Conservation (phyloP, 2,888 invertebrate species). For the Lasioglossum zephyrum region DNA sequence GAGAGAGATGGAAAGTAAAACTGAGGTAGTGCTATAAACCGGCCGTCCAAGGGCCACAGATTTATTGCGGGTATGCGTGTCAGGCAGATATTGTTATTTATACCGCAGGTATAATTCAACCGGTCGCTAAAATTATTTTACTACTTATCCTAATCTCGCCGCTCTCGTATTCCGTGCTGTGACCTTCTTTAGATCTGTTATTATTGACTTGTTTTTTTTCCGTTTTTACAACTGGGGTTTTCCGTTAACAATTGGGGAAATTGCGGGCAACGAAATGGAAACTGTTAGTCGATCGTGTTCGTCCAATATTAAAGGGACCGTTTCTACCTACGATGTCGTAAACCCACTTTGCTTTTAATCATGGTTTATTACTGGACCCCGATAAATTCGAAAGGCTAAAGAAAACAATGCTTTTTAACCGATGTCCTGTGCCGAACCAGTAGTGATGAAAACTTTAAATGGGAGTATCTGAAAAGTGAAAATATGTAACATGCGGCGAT, state of each 20-base stretch:
- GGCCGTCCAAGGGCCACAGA: constrained; percentile 55
- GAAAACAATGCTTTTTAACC: no score
- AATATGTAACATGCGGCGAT: no score
- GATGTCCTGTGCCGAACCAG: no score
- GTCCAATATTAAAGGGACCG: no score
- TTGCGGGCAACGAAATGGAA: neutral
- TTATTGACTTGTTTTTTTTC: no score
- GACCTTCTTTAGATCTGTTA: constrained; percentile 11
- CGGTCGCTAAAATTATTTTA: constrained; percentile 83
- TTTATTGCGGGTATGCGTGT: constrained; percentile 82
- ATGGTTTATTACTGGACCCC: no score
- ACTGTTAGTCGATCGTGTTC: no score
- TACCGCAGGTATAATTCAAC: constrained; percentile 81
- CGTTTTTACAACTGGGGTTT: no score
- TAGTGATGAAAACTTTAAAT: no score
- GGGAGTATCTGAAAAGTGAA: no score
- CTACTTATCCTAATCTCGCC: constrained; percentile 78
- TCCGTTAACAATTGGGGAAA: neutral
- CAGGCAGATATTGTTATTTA: constrained; percentile 81
- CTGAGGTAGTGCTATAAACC: constrained; percentile 41
- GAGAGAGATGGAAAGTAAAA: constrained; percentile 23
- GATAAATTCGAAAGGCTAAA: no score
- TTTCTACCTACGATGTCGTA: neutral
- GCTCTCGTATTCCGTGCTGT: constrained; percentile 69
- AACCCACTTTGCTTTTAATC: no score